phyloP scores from a whole-genome alignment of 2,888 invertebrate genomes.

The Diaprepes abbreviatus region DNA sequence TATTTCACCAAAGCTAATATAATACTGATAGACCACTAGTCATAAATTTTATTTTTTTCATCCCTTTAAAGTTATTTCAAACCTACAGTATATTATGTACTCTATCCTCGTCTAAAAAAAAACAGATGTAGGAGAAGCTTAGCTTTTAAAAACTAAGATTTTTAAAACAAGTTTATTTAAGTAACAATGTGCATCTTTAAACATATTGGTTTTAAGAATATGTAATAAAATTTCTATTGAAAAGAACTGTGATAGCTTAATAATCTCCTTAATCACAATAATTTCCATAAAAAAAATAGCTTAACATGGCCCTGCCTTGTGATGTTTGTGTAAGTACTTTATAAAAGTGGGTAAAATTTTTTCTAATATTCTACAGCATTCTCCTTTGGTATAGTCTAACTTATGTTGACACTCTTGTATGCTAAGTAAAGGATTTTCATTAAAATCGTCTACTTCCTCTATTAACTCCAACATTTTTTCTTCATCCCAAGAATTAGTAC shows the following conservation, averaged over 20 bases:
- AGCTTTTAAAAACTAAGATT: too few relatives aligned
- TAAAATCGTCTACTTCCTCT: slow-evolving; percentile 57
- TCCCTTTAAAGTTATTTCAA: too few relatives aligned
- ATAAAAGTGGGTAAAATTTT: slow-evolving; percentile 52
- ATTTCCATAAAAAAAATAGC: slow-evolving; percentile 2
- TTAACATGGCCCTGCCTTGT: slow-evolving; percentile 31
- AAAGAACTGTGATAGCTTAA: not conserved
- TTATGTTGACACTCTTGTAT: slow-evolving; percentile 55
- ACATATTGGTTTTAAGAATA: too few relatives aligned
- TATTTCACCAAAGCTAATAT: too few relatives aligned
- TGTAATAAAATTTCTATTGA: too few relatives aligned
- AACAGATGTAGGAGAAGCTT: too few relatives aligned
- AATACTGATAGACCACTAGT: too few relatives aligned
- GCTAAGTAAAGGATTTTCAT: slow-evolving; percentile 54
- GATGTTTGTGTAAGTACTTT: slow-evolving; percentile 52
- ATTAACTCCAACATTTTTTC: slow-evolving; percentile 54
- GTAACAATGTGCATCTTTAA: too few relatives aligned
- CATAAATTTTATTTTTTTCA: too few relatives aligned
- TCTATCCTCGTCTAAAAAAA: too few relatives aligned
- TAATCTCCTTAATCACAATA: slow-evolving; percentile 5
- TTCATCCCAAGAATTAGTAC: slow-evolving; percentile 52
- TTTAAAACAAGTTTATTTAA: too few relatives aligned
- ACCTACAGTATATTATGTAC: too few relatives aligned
- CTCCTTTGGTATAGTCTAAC: slow-evolving; percentile 55
- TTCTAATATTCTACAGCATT: slow-evolving; percentile 58